Evolutionary conservation across 2,888 invertebrate genomes (phyloP).

Genomic region (Boloria euphrosyne): DNA sequence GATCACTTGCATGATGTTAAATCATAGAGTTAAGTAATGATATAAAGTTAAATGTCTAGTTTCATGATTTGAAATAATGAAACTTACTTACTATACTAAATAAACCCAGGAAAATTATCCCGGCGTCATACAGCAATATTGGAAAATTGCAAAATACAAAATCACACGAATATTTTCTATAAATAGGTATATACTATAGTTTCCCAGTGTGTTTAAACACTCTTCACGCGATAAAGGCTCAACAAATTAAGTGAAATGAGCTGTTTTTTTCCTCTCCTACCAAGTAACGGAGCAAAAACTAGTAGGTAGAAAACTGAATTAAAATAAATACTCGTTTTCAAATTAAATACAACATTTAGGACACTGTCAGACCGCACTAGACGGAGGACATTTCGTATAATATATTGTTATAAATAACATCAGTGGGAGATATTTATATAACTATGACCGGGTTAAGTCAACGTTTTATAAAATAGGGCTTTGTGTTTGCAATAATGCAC

Average conservation of each 20-base stretch:
- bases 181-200: no score
- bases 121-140: no score
- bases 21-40: no score
- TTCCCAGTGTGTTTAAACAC: no score
- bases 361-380: constrained; percentile 51
- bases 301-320: no score
- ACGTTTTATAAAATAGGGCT: constrained; percentile 61
- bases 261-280: not conserved
- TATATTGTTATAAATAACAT: constrained; percentile 71
- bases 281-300: not conserved
- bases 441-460: constrained; percentile 78
- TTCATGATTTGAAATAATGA: not conserved
- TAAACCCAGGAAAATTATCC: no score
- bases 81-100: not conserved
- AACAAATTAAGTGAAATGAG: no score
- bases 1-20: not conserved
- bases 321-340: not conserved
- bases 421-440: constrained; percentile 74
- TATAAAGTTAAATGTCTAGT: no score
- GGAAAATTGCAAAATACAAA: no score
- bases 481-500: constrained; percentile 52
- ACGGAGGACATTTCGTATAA: constrained; percentile 63
- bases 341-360: constrained; percentile 30
- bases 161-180: no score
- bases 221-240: no score